Percentiles rank a stretch among this genome's conserved stretches.
phyloP scores from a whole-genome alignment of 2,113 vertebrate species.

The Genyomyrus donnyi region DNA sequence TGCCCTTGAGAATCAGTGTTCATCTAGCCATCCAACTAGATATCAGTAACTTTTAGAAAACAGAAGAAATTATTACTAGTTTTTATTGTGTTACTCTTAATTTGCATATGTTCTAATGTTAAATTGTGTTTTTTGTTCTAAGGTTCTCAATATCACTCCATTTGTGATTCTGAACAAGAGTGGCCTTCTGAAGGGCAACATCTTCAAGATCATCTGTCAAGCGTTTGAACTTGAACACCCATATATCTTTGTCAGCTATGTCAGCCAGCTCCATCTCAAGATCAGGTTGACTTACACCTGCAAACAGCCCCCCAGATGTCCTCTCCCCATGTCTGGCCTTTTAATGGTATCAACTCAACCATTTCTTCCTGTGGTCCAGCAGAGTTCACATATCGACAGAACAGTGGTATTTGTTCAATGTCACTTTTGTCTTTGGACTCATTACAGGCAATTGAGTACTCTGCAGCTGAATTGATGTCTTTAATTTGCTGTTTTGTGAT shows the following conservation, averaged over 20 bases:
- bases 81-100: no score
- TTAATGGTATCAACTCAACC: neutral
- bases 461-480: conserved; percentile 22
- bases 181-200: conserved; percentile 34
- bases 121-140: no score
- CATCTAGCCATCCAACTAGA: no score
- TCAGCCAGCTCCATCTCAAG: conserved; percentile 19
- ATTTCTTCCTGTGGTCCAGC: conserved; percentile 20
- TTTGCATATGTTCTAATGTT: no score
- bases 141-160: conserved; percentile 31
- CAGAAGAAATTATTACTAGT: no score
- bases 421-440: conserved; percentile 23
- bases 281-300: conserved; percentile 1
- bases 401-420: conserved; percentile 28
- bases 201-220: conserved; percentile 33
- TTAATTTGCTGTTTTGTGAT: conserved; percentile 8
- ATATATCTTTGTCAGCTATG: conserved; percentile 32
- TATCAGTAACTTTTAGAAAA: no score
- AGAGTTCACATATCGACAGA: conserved; percentile 11
- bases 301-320: conserved; percentile 15
- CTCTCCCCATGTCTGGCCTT: conserved; percentile 15
- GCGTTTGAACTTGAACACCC: conserved; percentile 36
- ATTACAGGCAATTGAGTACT: conserved; percentile 28
- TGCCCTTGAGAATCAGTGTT: no score
- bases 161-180: conserved; percentile 19